Percentiles rank a stretch among this genome's conserved stretches.
Conservation (phyloP, 2,797 vertebrate species). For the Ptychobarbus kaznakovi region DNA sequence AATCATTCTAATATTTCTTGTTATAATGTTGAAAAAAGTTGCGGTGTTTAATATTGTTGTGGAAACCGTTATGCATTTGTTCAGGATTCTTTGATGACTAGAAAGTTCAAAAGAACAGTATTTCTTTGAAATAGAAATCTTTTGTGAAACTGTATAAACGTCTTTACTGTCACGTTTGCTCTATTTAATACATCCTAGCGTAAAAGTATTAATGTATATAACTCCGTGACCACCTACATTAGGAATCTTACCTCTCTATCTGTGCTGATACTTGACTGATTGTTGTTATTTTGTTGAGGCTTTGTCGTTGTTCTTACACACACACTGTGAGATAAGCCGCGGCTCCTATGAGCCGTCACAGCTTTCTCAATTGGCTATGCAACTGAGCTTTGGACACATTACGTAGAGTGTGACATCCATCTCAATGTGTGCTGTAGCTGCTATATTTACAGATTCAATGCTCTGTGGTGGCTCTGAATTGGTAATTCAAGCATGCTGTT, state of each 20-base stretch:
- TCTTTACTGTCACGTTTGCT: not conserved
- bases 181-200: not conserved
- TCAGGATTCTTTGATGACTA: not conserved
- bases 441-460: slow-evolving; percentile 47
- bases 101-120: not conserved
- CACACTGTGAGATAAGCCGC: slow-evolving; percentile 61
- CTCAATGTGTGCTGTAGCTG: slow-evolving; percentile 51
- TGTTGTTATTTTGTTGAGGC: slow-evolving; percentile 54
- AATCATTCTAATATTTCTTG: not conserved
- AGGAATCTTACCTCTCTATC: not conserved
- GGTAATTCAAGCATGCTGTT: slow-evolving; percentile 34
- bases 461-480: slow-evolving; percentile 35
- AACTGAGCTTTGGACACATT: slow-evolving; percentile 54
- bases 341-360: slow-evolving; percentile 64
- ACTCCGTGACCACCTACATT: not conserved
- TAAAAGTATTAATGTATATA: not conserved
- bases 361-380: slow-evolving; percentile 61
- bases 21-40: not conserved
- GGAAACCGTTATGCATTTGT: not conserved
- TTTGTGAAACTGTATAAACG: not conserved
- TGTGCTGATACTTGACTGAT: slow-evolving; percentile 10
- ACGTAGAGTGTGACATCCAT: slow-evolving; percentile 56
- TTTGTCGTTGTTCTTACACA: slow-evolving; percentile 61
- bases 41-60: not conserved
- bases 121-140: not conserved